Evolutionary conservation across 2,113 vertebrate species (phyloP).

Genomic region (Pituophis catenifer): DNA sequence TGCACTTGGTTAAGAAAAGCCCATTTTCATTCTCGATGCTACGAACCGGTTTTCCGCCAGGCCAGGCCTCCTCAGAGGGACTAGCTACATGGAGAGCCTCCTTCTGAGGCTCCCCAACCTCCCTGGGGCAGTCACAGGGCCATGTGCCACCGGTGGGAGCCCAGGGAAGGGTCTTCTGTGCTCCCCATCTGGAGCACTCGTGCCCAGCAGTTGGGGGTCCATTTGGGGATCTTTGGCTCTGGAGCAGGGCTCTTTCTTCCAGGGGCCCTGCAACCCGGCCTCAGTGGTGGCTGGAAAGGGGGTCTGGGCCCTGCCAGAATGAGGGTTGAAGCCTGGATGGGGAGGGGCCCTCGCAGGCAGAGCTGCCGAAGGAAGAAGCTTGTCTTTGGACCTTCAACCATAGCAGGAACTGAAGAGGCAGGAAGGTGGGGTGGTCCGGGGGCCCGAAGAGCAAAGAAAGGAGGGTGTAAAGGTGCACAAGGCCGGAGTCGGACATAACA

Average conservation of each 20-base stretch:
- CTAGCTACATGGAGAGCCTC: rapidly evolving
- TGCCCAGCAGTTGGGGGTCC: neutral
- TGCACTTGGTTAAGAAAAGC: neutral
- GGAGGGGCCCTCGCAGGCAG: neutral
- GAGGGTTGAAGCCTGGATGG: neutral
- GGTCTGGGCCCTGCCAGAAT: neutral
- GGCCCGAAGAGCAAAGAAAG: constrained; percentile 16
- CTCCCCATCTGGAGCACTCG: rapidly evolving
- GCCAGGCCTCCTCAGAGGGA: neutral
- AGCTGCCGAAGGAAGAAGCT: neutral
- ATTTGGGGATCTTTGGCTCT: neutral
- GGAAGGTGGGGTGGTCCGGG: neutral
- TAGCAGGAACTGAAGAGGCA: constrained; percentile 32
- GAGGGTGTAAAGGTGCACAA: neutral
- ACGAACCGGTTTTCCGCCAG: neutral
- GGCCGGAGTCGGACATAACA: neutral
- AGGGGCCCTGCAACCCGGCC: neutral
- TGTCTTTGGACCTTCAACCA: neutral
- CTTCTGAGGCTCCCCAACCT: neutral
- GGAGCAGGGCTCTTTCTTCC: neutral
- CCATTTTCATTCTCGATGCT: neutral
- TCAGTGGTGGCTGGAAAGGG: neutral
- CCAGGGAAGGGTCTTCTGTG: neutral
- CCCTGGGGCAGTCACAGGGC: neutral
- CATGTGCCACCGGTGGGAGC: constrained; percentile 1